A percentile compares a stretch with the other conserved stretches of the same genome.
phyloP scores from a whole-genome alignment of 2,888 invertebrate genomes.

The Trissoscelio sp. region DNA sequence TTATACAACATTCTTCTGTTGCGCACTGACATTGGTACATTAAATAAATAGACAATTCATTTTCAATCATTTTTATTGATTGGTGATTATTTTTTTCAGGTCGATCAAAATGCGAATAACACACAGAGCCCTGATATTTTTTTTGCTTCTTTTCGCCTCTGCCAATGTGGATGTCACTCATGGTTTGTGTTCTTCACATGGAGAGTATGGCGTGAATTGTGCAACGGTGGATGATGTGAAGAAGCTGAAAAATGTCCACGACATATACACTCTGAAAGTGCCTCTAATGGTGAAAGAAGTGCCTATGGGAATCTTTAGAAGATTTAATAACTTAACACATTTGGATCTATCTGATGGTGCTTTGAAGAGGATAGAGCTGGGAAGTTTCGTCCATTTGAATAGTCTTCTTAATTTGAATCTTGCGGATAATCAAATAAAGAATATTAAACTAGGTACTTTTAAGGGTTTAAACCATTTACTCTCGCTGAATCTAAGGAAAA shows the following conservation, averaged over 20 bases:
- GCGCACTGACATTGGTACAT: conserved; percentile 7
- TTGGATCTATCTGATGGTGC: conserved; percentile 87
- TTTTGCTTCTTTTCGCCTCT: conserved; percentile 73
- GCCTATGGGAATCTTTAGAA: conserved; percentile 81
- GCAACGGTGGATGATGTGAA: conserved; percentile 75
- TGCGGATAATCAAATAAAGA: conserved; percentile 86
- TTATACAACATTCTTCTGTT: background rate
- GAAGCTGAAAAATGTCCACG: conserved; percentile 73
- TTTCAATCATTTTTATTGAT: conserved; percentile 1
- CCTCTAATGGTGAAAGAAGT: conserved; percentile 69
- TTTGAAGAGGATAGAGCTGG: conserved; percentile 85
- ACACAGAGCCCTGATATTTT: conserved; percentile 67
- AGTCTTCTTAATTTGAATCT: conserved; percentile 86
- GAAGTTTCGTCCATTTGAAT: conserved; percentile 85
- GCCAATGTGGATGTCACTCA: conserved; percentile 68
- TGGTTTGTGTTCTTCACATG: conserved; percentile 74
- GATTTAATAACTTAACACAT: conserved; percentile 86
- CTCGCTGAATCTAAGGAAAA: conserved; percentile 87
- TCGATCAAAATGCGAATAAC: conserved; percentile 76
- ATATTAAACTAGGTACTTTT: conserved; percentile 85
- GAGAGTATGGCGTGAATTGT: conserved; percentile 74
- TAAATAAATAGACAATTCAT: background rate
- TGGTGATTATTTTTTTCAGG: conserved; percentile 36
- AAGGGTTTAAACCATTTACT: conserved; percentile 85
- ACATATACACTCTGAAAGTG: conserved; percentile 74